These are phyloP conservation scores for Onychomys leucogaster DNA, from an alignment of 2,797 vertebrate genomes.

Conservation along the genomic window DNA sequence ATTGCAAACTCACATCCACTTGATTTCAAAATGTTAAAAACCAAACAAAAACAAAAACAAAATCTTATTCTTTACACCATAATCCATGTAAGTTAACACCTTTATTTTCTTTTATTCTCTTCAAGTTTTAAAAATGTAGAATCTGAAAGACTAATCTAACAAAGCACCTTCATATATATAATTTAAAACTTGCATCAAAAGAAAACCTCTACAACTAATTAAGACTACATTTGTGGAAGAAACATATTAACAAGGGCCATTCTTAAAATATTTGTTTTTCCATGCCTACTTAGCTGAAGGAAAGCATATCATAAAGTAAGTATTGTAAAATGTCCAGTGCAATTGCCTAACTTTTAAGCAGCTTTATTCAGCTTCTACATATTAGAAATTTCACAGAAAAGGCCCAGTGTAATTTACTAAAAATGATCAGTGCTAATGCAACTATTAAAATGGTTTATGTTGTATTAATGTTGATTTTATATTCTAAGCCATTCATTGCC, in stretches of 20 bases:
- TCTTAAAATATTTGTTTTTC: not conserved
- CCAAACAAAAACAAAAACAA: not conserved
- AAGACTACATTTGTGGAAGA: not conserved
- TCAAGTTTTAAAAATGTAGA: not conserved
- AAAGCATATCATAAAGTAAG: not conserved
- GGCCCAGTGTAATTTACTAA: not conserved
- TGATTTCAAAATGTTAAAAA: not conserved
- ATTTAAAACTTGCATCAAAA: not conserved
- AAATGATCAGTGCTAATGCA: not conserved
- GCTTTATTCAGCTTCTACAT: not conserved
- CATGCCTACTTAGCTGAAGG: not conserved
- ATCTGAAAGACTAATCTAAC: not conserved
- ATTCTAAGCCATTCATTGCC: not conserved
- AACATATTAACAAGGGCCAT: not conserved
- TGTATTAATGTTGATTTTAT: slow-evolving; percentile 50
- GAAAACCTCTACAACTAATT: not conserved
- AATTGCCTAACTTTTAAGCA: not conserved
- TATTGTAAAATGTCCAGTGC: not conserved
- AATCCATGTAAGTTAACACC: not conserved
- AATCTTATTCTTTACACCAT: not conserved
- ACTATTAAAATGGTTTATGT: not conserved
- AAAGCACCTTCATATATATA: not conserved
- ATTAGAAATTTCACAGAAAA: not conserved
- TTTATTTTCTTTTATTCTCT: not conserved
- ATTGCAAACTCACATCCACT: not conserved